Evolutionary conservation across 2,113 vertebrate species (phyloP).

Genomic region (Ibidorhyncha struthersii): DNA sequence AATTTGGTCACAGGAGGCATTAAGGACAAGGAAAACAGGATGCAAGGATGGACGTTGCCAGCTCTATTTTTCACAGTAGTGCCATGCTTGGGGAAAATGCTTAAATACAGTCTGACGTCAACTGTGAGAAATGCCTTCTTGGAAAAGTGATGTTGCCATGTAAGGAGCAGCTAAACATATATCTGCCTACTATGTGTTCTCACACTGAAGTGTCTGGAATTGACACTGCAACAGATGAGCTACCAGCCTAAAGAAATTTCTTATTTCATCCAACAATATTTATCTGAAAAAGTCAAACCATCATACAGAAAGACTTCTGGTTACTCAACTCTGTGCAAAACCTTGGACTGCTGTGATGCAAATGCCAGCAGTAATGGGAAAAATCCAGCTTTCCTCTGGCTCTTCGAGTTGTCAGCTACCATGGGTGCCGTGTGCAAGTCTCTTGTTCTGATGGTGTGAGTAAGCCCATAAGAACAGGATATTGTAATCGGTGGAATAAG

Average conservation of each 20-base stretch:
- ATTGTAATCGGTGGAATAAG: not conserved
- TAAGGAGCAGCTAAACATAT: not conserved
- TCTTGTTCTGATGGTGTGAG: not conserved
- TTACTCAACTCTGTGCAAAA: not conserved
- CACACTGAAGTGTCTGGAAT: not conserved
- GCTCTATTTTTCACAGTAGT: not conserved
- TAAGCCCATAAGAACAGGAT: not conserved
- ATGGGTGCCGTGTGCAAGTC: not conserved
- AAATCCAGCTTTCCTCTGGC: not conserved
- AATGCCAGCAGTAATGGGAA: not conserved
- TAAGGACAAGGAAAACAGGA: not conserved
- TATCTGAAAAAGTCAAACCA: not conserved
- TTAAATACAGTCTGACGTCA: not conserved
- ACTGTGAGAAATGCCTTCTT: not conserved
- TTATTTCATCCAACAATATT: not conserved
- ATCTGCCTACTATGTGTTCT: not conserved
- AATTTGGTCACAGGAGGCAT: not conserved
- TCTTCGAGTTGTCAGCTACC: not conserved
- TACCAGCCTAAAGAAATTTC: not conserved
- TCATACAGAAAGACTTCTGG: not conserved
- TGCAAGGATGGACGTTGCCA: not conserved
- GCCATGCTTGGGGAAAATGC: not conserved
- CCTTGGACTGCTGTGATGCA: not conserved
- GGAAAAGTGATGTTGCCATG: not conserved
- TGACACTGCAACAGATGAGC: not conserved